Conservation (phyloP, 2,888 invertebrate genomes). For the Nemotelus pantherinus region DNA sequence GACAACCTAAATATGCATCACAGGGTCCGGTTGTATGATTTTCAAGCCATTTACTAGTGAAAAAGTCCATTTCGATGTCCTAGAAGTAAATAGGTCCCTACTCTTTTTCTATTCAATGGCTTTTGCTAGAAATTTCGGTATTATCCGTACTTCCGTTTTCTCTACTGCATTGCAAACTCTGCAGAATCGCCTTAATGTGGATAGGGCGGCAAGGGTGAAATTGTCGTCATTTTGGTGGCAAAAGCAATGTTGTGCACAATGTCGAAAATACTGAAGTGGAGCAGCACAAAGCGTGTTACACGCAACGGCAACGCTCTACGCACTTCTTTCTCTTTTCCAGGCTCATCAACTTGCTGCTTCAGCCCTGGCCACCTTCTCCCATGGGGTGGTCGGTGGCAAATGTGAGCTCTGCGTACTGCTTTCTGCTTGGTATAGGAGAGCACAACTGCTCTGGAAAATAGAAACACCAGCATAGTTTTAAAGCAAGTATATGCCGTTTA, state of each 20-base stretch:
- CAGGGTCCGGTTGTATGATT: too few species aligned
- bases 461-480: conserved; percentile 50
- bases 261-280: conserved; percentile 23
- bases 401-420: conserved; percentile 26
- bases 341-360: conserved; percentile 12
- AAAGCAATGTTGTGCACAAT: conserved; percentile 12
- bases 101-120: too few species aligned
- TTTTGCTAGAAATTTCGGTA: too few species aligned
- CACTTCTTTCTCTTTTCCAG: conserved; percentile 35
- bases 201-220: not conserved
- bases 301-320: conserved; percentile 36
- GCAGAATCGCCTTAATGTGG: not conserved
- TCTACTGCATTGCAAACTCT: not conserved
- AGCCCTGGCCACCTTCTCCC: conserved; percentile 21
- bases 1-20: too few species aligned
- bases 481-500: conserved; percentile 51
- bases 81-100: too few species aligned
- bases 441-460: conserved; percentile 33
- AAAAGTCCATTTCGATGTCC: too few species aligned
- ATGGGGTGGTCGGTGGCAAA: conserved; percentile 7
- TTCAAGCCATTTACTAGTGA: too few species aligned
- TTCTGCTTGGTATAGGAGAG: conserved; percentile 24
- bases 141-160: not conserved
- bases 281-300: conserved; percentile 38
- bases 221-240: conserved; percentile 24